These are phyloP conservation scores for Lacerta agilis DNA, from an alignment of 2,797 vertebrate genomes.

Conservation along the genomic window DNA sequence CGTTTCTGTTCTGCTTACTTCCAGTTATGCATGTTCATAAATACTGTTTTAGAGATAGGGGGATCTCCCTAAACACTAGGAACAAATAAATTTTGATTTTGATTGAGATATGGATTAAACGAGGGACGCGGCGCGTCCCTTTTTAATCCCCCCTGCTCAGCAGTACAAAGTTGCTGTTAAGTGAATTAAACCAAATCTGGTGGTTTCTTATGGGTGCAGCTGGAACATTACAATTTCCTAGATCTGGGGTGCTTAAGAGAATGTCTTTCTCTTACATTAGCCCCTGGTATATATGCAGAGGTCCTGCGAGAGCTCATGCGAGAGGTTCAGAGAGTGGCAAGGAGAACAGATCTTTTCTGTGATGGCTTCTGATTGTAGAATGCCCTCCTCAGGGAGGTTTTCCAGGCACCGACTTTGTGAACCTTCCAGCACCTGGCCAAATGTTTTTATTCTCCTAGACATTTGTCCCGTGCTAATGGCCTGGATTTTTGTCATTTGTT, in stretches of 20 bases:
- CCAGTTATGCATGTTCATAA: background rate
- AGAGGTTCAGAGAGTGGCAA: too few species aligned
- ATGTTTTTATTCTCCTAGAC: too few species aligned
- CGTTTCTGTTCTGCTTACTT: background rate
- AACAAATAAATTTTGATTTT: too few species aligned
- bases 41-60: background rate
- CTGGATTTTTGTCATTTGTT: too few species aligned
- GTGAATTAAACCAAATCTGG: background rate
- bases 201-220: background rate
- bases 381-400: background rate
- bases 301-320: background rate
- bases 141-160: background rate
- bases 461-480: too few species aligned
- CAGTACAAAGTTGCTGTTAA: background rate
- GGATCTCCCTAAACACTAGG: too few species aligned
- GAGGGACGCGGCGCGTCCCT: too few species aligned
- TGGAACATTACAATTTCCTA: background rate
- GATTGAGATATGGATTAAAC: too few species aligned
- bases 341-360: background rate
- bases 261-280: background rate
- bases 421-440: too few species aligned
- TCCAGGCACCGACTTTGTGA: too few species aligned
- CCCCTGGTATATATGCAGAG: background rate
- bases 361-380: background rate
- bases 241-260: background rate